Base-by-base conservation (phyloP, 2,888 invertebrate genomes). In the Zootermopsis nevadensis region DNA sequence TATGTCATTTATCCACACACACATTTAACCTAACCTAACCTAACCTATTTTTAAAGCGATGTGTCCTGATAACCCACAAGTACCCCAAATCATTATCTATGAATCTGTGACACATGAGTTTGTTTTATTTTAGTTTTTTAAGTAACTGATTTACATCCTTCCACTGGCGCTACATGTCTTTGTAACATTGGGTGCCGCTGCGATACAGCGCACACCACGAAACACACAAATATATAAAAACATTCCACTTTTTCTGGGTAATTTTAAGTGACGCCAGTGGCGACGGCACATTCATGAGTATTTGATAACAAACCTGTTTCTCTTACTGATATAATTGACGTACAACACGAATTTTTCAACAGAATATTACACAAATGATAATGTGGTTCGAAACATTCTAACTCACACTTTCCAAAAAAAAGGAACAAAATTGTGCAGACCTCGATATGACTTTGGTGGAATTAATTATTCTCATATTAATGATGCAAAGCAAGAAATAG, bases 121-220 rank as follows among this genome's bases (percentile, higher is more conserved):
- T 15, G 19, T 27, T 60, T 60, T 60, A 60, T 60, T 60, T 53
- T 4, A 53, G 3, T 8, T n/a, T 15, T 60, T 60, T n/a, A 60
- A n/a, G 12, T 60, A 4, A 60, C 2, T 1, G n/a, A 60, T n/a
- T 60, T 27, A 60, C 60, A 60, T n/a, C 8, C n/a, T 60, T 12
- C n/a, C n/a, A 60, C 60, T n/a, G 27, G 60, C 6, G 60, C n/a
- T 60, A 60, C 60, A 60, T 60, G 60, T 60, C 60, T 60, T 60
- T 27, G n/a, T 60, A 60, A 60, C n/a, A 27, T 60, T 27, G n/a
- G 60, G 60, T 60, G n/a, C 60, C n/a, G n/a, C 48, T 60, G 60
- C 4, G 12, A 6, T 27, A 60, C 60, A 60, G 1, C 12, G n/a
- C n/a, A 60, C n/a, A 60, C n/a, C 1, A 15, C 6, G 60, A 60